Evolutionary conservation across 92 coral and sea anemone species (phyloP).

Genomic region (Isaurus tuberculatus): DNA sequence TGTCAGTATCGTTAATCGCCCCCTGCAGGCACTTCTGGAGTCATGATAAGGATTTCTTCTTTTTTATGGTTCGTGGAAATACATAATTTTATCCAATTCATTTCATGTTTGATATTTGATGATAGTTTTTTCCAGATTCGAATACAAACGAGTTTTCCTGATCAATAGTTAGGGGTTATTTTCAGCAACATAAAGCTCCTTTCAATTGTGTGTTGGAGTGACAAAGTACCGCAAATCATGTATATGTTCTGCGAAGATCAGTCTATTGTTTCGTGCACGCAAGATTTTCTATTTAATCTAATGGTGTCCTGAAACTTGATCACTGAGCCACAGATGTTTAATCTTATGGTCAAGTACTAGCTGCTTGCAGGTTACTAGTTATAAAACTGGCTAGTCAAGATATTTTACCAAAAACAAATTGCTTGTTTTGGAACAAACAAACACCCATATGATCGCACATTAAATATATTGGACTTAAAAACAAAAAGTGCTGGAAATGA

Average conservation of each 20-base stretch:
- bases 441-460: neutral
- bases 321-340: too few relatives aligned
- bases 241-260: neutral
- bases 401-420: neutral
- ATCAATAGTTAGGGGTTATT: too few relatives aligned
- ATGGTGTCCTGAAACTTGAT: neutral
- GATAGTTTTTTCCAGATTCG: too few relatives aligned
- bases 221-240: neutral
- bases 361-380: too few relatives aligned
- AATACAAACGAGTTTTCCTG: too few relatives aligned
- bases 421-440: slow-evolving; percentile 2
- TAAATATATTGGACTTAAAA: slow-evolving; percentile 13
- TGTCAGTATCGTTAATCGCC: neutral
- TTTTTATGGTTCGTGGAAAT: too few relatives aligned
- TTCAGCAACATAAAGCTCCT: too few relatives aligned
- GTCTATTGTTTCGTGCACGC: neutral
- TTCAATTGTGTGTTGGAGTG: neutral
- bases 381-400: too few relatives aligned
- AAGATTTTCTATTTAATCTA: neutral
- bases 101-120: too few relatives aligned
- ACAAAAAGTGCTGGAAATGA: slow-evolving; percentile 7
- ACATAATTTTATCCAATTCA: too few relatives aligned
- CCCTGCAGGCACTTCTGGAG: neutral
- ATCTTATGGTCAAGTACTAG: too few relatives aligned
- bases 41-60: neutral